A percentile compares a stretch with the other conserved stretches of the same genome.
Conservation (phyloP, 2,888 invertebrate genomes). For the Hemistola chrysoprasaria region DNA sequence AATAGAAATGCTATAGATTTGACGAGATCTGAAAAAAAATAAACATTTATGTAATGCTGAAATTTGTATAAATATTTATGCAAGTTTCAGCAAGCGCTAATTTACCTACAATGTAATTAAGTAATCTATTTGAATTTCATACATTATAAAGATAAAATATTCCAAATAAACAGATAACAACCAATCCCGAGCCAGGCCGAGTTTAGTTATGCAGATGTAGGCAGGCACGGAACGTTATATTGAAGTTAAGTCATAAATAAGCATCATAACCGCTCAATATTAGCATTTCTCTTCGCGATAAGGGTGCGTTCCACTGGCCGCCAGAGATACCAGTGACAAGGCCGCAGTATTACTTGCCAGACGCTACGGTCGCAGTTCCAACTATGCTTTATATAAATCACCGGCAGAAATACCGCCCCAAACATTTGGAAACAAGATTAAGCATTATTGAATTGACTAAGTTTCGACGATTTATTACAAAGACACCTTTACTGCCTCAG, state of each 20-base stretch:
- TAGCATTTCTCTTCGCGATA: conserved; percentile 25
- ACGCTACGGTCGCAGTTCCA: conserved; percentile 60
- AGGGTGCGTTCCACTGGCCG: conserved; percentile 23
- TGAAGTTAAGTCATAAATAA: conserved; percentile 20
- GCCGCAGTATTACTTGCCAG: conserved; percentile 29
- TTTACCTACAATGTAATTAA: no score
- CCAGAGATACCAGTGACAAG: conserved; percentile 27
- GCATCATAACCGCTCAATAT: conserved; percentile 22
- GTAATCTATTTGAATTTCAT: no score
- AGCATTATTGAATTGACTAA: conserved; percentile 62
- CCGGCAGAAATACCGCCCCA: conserved; percentile 51
- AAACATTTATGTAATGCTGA: no score
- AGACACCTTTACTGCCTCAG: conserved; percentile 20
- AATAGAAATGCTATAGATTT: conserved; percentile 13
- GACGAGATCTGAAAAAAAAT: conserved; percentile 12
- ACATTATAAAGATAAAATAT: no score
- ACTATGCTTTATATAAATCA: conserved; percentile 64
- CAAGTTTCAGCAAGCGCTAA: no score
- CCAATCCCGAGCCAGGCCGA: conserved; percentile 7
- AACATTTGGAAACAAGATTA: conserved; percentile 61
- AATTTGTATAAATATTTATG: no score
- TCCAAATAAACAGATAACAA: conserved; percentile 4
- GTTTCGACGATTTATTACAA: conserved; percentile 37
- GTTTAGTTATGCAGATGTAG: conserved; percentile 22
- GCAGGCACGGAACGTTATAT: conserved; percentile 19